A percentile compares a stretch with the other conserved stretches of the same genome.
These are phyloP conservation scores for Phorcus lineatus DNA, from an alignment of 2,888 invertebrate genomes.

Conservation along the genomic window DNA sequence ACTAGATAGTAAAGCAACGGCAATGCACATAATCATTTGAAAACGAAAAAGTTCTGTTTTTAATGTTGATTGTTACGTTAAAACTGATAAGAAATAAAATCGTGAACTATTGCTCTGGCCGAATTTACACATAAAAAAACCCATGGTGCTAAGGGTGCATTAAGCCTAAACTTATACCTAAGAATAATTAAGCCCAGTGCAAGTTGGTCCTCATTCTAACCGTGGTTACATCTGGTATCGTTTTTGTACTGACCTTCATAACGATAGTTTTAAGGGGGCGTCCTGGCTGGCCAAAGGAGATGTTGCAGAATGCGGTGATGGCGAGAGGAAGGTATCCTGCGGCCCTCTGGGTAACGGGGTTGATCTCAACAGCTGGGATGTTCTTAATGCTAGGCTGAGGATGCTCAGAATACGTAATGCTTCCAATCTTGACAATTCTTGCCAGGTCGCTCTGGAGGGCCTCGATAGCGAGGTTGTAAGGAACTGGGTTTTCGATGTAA, in stretches of 20 bases:
- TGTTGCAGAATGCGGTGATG: conserved; percentile 24
- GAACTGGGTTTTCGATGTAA: neutral
- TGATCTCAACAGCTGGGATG: neutral
- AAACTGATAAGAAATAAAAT: too few relatives aligned
- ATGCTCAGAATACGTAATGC: neutral
- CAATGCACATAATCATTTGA: too few relatives aligned
- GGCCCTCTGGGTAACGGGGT: neutral
- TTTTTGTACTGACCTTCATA: neutral
- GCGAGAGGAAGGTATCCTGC: conserved; percentile 12
- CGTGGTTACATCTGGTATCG: too few relatives aligned
- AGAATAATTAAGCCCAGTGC: too few relatives aligned
- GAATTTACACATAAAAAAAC: too few relatives aligned
- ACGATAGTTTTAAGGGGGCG: neutral
- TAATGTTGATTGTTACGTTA: too few relatives aligned
- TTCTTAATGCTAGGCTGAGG: neutral
- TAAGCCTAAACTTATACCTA: too few relatives aligned
- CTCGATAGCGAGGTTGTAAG: neutral
- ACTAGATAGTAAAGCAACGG: too few relatives aligned
- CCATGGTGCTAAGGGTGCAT: too few relatives aligned
- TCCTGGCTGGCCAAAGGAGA: conserved; percentile 20
- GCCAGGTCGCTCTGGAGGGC: neutral
- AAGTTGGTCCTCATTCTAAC: too few relatives aligned
- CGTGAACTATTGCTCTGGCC: too few relatives aligned
- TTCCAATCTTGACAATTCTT: neutral
- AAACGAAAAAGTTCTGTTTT: too few relatives aligned